These are phyloP conservation scores for Rhodeus uyekii DNA, from an alignment of 2,797 vertebrate genomes.

Conservation along the genomic window DNA sequence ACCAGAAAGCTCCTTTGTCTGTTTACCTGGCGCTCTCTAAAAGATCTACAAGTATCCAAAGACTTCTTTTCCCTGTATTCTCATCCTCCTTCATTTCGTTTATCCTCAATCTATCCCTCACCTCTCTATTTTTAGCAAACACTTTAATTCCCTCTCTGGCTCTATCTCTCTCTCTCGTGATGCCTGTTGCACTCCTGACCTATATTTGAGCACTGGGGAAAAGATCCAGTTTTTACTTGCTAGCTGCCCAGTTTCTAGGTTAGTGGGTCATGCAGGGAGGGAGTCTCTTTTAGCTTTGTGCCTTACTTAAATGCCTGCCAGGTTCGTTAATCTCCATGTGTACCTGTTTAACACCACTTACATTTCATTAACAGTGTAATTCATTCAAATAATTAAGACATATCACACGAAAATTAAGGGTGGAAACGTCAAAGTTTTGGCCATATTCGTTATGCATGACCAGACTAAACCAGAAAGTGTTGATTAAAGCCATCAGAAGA, in stretches of 20 bases:
- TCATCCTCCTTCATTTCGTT: slow-evolving; percentile 63
- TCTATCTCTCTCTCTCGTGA: slow-evolving; percentile 44
- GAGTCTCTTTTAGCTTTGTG: slow-evolving; percentile 51
- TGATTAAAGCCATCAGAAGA: neutral
- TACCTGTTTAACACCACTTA: neutral
- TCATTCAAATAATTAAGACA: neutral
- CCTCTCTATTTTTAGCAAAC: slow-evolving; percentile 63
- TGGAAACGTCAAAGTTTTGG: neutral
- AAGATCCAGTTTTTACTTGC: slow-evolving; percentile 60
- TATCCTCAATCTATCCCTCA: slow-evolving; percentile 58
- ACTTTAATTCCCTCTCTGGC: slow-evolving; percentile 47
- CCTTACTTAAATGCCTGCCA: slow-evolving; percentile 1
- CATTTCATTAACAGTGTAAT: neutral
- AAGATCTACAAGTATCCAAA: neutral
- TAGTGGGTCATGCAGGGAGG: slow-evolving; percentile 71
- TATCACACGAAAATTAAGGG: neutral
- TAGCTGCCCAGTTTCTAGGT: slow-evolving; percentile 74
- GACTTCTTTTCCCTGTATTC: slow-evolving; percentile 33
- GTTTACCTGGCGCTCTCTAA: neutral
- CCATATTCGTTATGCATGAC: neutral
- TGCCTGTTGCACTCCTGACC: slow-evolving; percentile 68
- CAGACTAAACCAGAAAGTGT: slow-evolving; percentile 6
- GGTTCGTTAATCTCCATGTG: neutral
- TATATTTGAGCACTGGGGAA: slow-evolving; percentile 66
- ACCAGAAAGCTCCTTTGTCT: neutral